These are phyloP conservation scores for Euleptes europaea DNA, from an alignment of 2,113 vertebrate species.

Conservation along the genomic window DNA sequence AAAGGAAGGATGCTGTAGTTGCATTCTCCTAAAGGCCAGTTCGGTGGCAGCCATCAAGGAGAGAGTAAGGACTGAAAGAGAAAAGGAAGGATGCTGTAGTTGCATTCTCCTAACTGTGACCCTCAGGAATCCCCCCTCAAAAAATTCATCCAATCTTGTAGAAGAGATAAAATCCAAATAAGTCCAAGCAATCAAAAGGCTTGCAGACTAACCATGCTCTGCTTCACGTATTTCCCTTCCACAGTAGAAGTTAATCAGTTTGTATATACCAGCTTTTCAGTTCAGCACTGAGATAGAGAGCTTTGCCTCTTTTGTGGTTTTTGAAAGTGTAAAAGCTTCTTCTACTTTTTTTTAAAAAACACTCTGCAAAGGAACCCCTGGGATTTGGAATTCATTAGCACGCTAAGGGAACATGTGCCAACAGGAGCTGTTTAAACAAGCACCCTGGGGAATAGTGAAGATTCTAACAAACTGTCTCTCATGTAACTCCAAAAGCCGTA, in stretches of 20 bases:
- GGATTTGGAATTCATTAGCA: constrained; percentile 60
- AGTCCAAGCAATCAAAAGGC: background rate
- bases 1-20: no score
- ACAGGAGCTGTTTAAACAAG: constrained; percentile 57
- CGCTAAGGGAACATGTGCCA: constrained; percentile 62
- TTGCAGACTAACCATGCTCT: background rate
- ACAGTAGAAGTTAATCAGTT: background rate
- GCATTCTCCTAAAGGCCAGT: background rate
- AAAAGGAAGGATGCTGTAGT: no score
- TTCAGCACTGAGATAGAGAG: background rate
- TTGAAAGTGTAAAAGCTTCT: constrained; percentile 40
- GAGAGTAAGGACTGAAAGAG: background rate
- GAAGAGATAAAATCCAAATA: background rate
- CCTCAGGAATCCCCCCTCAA: background rate
- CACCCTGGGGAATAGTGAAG: constrained; percentile 43
- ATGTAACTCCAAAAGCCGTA: constrained; percentile 31
- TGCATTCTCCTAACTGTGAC: background rate
- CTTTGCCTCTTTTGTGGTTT: constrained; percentile 31
- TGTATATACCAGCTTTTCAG: background rate
- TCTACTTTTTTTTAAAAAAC: constrained; percentile 43
- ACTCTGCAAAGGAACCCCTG: constrained; percentile 39
- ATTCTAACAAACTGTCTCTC: constrained; percentile 60
- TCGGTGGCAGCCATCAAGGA: background rate
- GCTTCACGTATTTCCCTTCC: background rate
- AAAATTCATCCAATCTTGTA: background rate